Conservation (phyloP, 1,140 invertebrate species). For the Micrasema longulum region DNA sequence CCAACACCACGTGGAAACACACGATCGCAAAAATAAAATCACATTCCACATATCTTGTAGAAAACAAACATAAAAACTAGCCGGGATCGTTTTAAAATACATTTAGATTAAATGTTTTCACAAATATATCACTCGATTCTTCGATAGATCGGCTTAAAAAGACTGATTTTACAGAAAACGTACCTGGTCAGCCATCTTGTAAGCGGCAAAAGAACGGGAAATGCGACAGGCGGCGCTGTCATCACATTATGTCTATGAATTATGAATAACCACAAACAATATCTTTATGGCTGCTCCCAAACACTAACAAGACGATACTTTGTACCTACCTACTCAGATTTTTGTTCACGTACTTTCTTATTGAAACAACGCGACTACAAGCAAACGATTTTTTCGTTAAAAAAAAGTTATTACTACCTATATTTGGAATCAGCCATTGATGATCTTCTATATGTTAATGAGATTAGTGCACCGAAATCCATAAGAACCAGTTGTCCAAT, state of each 20-base stretch:
- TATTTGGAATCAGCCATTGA: too few relatives aligned
- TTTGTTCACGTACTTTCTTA: background rate
- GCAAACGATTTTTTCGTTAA: too few relatives aligned
- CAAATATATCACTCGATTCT: slow-evolving; percentile 36
- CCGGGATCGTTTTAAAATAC: too few relatives aligned
- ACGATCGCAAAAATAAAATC: slow-evolving; percentile 51
- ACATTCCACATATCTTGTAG: background rate
- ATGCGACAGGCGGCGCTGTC: slow-evolving; percentile 22
- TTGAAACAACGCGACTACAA: background rate
- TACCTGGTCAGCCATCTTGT: slow-evolving; percentile 66
- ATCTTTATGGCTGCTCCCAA: too few relatives aligned
- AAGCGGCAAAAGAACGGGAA: slow-evolving; percentile 60
- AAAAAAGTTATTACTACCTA: too few relatives aligned
- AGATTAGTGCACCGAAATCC: too few relatives aligned
- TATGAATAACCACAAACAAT: slow-evolving; percentile 27
- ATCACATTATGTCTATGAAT: slow-evolving; percentile 20
- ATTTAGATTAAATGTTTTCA: slow-evolving; percentile 52
- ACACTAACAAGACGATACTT: too few relatives aligned
- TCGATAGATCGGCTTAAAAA: background rate
- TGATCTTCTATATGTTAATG: too few relatives aligned
- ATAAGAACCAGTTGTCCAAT: too few relatives aligned
- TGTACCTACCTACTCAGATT: too few relatives aligned
- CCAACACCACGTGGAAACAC: slow-evolving; percentile 51
- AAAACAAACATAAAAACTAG: background rate
- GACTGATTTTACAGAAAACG: slow-evolving; percentile 45